These are phyloP conservation scores for Indicator maculatus DNA, from an alignment of 2,113 vertebrate genomes.

Conservation along the genomic window DNA sequence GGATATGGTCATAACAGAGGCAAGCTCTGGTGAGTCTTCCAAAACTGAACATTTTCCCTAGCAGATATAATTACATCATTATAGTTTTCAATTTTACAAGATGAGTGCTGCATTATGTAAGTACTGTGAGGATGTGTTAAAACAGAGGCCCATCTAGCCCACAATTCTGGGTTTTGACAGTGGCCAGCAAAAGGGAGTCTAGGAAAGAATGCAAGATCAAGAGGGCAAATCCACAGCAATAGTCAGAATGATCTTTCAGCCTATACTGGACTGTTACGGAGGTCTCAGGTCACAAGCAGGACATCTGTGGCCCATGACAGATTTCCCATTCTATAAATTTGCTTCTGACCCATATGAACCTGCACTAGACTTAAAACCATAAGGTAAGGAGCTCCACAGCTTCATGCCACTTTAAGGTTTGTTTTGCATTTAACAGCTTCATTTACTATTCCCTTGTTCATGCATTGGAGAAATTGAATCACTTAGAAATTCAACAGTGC, in stretches of 20 bases:
- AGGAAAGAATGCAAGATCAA: background rate
- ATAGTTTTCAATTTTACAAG: background rate
- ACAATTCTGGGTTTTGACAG: background rate
- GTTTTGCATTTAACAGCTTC: background rate
- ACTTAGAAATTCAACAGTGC: background rate
- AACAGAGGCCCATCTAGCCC: background rate
- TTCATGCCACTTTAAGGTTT: background rate
- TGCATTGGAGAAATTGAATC: background rate
- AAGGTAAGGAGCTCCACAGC: background rate
- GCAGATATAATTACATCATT: background rate
- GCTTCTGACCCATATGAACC: background rate
- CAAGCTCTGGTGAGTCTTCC: background rate
- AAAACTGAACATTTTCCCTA: background rate
- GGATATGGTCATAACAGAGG: background rate
- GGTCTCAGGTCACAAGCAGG: background rate
- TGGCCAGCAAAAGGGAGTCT: background rate
- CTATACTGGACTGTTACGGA: background rate
- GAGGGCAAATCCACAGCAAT: background rate
- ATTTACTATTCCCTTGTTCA: accelerated
- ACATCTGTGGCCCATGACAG: background rate
- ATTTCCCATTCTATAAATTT: background rate
- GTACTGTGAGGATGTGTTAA: background rate
- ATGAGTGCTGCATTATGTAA: background rate
- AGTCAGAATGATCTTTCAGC: background rate
- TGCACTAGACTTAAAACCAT: background rate